phyloP scores from a whole-genome alignment of 2,797 vertebrate species.

The Ibycter americanus region DNA sequence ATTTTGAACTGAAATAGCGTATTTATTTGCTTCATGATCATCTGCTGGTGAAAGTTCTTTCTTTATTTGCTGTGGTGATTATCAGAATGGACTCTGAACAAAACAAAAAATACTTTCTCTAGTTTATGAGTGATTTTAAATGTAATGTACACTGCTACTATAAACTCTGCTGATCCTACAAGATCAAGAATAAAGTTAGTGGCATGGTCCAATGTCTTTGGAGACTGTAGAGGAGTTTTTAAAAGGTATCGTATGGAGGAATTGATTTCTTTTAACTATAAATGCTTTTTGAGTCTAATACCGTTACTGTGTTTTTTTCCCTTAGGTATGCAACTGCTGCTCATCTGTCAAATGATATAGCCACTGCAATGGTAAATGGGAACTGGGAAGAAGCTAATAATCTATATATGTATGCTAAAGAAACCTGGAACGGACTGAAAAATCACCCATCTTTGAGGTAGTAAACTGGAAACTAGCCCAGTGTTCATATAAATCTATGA shows the following conservation, averaged over 20 bases:
- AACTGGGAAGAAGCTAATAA: constrained; percentile 86
- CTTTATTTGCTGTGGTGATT: neutral
- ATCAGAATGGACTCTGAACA: neutral
- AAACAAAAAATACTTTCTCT: neutral
- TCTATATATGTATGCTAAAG: constrained; percentile 81
- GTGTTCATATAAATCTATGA: neutral
- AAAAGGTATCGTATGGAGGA: neutral
- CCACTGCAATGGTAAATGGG: constrained; percentile 82
- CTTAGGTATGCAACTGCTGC: constrained; percentile 85
- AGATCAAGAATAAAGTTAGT: neutral
- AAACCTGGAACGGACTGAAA: constrained; percentile 81
- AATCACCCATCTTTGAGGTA: constrained; percentile 84
- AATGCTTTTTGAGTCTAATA: neutral
- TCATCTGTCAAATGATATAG: constrained; percentile 84
- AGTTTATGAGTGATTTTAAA: neutral
- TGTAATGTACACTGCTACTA: neutral
- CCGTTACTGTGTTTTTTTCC: neutral
- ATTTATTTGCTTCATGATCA: neutral
- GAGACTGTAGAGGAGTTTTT: neutral
- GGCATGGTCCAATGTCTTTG: neutral
- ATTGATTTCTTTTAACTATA: neutral
- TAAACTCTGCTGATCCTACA: neutral
- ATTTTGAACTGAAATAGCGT: neutral
- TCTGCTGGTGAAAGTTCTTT: neutral
- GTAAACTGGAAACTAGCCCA: neutral